These are phyloP conservation scores for Agrochola lychnidis DNA, from an alignment of 2,888 invertebrate genomes.

Conservation along the genomic window DNA sequence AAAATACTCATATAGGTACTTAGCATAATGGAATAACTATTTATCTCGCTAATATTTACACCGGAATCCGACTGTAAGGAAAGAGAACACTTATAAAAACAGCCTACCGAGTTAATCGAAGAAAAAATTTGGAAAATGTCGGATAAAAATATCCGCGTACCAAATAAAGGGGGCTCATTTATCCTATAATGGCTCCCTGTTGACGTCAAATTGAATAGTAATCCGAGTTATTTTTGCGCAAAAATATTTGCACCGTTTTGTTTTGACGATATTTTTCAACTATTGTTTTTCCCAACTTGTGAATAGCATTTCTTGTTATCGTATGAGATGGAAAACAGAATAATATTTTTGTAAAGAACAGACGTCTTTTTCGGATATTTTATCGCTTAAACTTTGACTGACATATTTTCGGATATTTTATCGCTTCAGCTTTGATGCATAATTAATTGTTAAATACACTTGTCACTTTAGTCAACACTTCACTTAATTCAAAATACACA, in stretches of 20 bases:
- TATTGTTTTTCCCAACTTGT: constrained; percentile 42
- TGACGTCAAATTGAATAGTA: constrained; percentile 58
- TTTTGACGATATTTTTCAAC: constrained; percentile 33
- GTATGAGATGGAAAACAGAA: constrained; percentile 5
- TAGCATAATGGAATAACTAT: constrained; percentile 23
- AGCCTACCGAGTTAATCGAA: constrained; percentile 23
- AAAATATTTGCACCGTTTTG: constrained; percentile 54
- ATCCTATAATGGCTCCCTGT: constrained; percentile 54
- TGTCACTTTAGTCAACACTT: constrained; percentile 15
- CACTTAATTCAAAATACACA: constrained; percentile 53
- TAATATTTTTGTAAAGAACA: constrained; percentile 26
- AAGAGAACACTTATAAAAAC: constrained; percentile 33
- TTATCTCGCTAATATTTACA: constrained; percentile 25
- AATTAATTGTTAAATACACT: background rate
- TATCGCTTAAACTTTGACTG: background rate
- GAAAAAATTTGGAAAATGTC: constrained; percentile 29
- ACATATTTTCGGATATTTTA: background rate
- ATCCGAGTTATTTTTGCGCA: constrained; percentile 35
- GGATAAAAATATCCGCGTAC: constrained; percentile 32
- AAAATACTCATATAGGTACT: constrained; percentile 1
- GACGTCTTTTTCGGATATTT: background rate
- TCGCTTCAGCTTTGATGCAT: background rate
- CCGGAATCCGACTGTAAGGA: constrained; percentile 25
- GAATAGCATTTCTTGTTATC: constrained; percentile 25
- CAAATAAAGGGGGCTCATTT: constrained; percentile 28